A percentile compares a stretch with the other conserved stretches of the same genome.
phyloP scores from a whole-genome alignment of 1,140 invertebrate genomes.

The Meloidogyne hapla region DNA sequence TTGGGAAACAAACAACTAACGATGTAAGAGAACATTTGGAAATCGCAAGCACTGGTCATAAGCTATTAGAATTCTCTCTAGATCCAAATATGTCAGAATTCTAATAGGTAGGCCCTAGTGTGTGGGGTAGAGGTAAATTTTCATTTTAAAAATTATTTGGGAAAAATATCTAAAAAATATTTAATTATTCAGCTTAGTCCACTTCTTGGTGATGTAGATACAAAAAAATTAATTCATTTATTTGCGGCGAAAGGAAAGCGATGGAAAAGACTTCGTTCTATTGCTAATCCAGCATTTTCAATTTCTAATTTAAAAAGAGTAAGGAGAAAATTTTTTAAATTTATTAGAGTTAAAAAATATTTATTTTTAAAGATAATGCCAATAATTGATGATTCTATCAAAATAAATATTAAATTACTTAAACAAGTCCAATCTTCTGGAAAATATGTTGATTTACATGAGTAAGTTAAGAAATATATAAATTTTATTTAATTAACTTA shows the following conservation, averaged over 20 bases:
- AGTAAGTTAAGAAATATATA: not conserved
- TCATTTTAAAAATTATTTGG: not conserved
- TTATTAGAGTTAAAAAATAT: not conserved
- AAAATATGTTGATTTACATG: slow-evolving; percentile 38
- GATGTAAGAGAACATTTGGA: too few relatives aligned
- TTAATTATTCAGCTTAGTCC: slow-evolving; percentile 11
- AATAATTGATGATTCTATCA: slow-evolving; percentile 51
- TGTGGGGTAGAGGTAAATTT: not conserved
- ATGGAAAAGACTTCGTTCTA: slow-evolving; percentile 66
- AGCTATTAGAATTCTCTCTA: too few relatives aligned
- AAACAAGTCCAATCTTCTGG: slow-evolving; percentile 27
- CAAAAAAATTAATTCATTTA: slow-evolving; percentile 39
- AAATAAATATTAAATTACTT: slow-evolving; percentile 46
- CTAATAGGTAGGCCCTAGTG: too few relatives aligned
- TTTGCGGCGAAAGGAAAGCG: slow-evolving; percentile 52
- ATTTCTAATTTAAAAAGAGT: slow-evolving; percentile 23
- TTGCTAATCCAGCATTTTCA: slow-evolving; percentile 66
- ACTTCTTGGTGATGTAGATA: slow-evolving; percentile 39
- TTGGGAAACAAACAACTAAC: too few relatives aligned
- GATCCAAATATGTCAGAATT: too few relatives aligned
- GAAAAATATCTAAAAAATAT: not conserved
- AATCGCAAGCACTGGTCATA: too few relatives aligned
- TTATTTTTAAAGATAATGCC: slow-evolving; percentile 56
- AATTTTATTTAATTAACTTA: too few relatives aligned
- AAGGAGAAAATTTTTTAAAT: not conserved